A percentile compares a stretch with the other conserved stretches of the same genome.
These are phyloP conservation scores for Meandrina meandrites DNA, from an alignment of 92 coral and sea anemone genomes.

Conservation along the genomic window DNA sequence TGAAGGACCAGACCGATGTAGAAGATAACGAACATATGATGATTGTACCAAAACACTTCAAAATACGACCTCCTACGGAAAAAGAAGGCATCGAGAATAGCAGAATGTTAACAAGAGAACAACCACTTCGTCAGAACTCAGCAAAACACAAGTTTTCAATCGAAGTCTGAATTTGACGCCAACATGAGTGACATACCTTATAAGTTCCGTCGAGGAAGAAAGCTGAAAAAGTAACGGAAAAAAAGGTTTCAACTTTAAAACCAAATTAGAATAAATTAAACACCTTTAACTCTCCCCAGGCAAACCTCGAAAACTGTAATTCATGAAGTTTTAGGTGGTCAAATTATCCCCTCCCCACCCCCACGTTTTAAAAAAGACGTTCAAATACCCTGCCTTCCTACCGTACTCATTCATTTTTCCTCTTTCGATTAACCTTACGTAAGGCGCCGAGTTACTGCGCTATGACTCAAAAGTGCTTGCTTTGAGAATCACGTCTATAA, in stretches of 20 bases:
- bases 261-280: too few relatives aligned
- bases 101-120: not conserved
- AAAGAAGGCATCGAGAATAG: not conserved
- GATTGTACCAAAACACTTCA: slow-evolving; percentile 95
- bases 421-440: too few relatives aligned
- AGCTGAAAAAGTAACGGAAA: slow-evolving; percentile 46
- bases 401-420: too few relatives aligned
- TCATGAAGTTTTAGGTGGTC: not conserved
- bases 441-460: too few relatives aligned
- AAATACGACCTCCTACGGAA: slow-evolving; percentile 87
- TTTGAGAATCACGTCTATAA: too few relatives aligned
- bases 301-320: not conserved
- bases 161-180: not conserved
- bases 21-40: slow-evolving; percentile 88
- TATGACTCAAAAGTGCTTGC: too few relatives aligned
- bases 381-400: too few relatives aligned
- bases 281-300: not conserved
- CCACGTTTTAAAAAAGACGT: too few relatives aligned
- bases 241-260: not conserved
- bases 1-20: slow-evolving; percentile 89
- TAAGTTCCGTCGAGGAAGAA: slow-evolving; percentile 90
- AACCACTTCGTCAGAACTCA: not conserved
- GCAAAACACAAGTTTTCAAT: not conserved
- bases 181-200: slow-evolving; percentile 59
- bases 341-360: too few relatives aligned